A percentile compares a stretch with the other conserved stretches of the same genome.
phyloP scores from a whole-genome alignment of 1,140 invertebrate genomes.

The Homarus americanus region DNA sequence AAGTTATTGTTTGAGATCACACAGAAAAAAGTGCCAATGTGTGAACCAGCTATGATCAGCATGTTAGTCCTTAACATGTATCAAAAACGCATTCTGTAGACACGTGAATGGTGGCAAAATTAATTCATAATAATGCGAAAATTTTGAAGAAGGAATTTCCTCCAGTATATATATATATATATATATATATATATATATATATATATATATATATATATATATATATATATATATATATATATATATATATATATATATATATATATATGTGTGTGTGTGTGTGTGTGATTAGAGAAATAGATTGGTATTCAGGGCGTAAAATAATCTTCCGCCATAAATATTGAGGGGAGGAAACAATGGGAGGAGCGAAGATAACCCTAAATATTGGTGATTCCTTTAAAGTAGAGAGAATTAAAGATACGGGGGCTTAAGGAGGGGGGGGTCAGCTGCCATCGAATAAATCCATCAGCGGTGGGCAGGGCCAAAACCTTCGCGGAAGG shows the following conservation, averaged over 20 bases:
- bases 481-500: conserved; percentile 8
- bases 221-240: not conserved
- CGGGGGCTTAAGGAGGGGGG: no score
- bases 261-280: conserved; percentile 4
- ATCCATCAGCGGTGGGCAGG: conserved; percentile 22
- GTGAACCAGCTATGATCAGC: no score
- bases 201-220: not conserved
- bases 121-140: no score
- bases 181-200: not conserved
- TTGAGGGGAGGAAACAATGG: not conserved
- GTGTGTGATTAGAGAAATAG: not conserved
- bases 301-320: not conserved
- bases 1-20: no score
- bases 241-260: not conserved
- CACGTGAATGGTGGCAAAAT: no score
- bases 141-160: no score
- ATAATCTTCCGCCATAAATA: not conserved
- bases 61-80: no score
- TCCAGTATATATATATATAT: no score
- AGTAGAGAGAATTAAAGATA: not conserved
- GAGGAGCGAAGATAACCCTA: not conserved
- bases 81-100: no score
- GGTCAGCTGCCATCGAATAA: conserved; percentile 34
- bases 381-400: conserved; percentile 21
- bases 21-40: no score